These are phyloP conservation scores for Leucosticte australis DNA, from an alignment of 2,113 vertebrate genomes.

Conservation along the genomic window DNA sequence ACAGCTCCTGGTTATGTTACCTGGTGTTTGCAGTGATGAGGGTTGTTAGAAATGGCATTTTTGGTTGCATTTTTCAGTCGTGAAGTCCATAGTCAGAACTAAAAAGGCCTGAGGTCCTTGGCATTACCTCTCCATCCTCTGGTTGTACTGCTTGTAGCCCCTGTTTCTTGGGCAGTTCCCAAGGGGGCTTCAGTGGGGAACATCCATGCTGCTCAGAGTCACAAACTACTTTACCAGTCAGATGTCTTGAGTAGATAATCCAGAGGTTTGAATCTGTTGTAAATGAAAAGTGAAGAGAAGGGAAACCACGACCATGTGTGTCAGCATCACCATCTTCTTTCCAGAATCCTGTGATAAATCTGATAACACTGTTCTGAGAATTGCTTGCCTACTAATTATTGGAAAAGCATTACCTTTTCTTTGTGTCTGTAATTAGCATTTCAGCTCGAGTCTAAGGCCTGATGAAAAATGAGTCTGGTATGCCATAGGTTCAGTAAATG, in stretches of 20 bases:
- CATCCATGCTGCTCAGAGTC: background rate
- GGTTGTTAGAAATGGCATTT: background rate
- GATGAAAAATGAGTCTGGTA: conserved; percentile 7
- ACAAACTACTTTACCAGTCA: background rate
- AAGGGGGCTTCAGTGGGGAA: background rate
- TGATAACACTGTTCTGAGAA: conserved; percentile 46
- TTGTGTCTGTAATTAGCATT: conserved; percentile 21
- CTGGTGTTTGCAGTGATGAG: background rate
- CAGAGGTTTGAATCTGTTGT: background rate
- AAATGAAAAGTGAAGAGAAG: conserved; percentile 14
- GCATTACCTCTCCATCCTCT: background rate
- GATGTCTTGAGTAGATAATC: background rate
- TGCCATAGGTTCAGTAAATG: conserved; percentile 2
- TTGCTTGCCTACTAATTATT: conserved; percentile 43
- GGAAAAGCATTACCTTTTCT: conserved; percentile 42
- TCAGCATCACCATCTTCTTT: conserved; percentile 14
- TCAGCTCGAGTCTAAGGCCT: background rate
- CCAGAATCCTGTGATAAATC: conserved; percentile 46
- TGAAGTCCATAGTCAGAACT: background rate
- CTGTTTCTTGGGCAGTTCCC: background rate
- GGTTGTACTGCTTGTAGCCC: background rate
- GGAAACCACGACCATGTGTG: background rate
- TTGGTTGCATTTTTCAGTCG: background rate
- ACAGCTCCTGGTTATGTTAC: background rate
- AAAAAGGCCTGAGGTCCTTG: background rate